Conservation (phyloP, 2,888 invertebrate genomes). For the Penaeus monodon region DNA sequence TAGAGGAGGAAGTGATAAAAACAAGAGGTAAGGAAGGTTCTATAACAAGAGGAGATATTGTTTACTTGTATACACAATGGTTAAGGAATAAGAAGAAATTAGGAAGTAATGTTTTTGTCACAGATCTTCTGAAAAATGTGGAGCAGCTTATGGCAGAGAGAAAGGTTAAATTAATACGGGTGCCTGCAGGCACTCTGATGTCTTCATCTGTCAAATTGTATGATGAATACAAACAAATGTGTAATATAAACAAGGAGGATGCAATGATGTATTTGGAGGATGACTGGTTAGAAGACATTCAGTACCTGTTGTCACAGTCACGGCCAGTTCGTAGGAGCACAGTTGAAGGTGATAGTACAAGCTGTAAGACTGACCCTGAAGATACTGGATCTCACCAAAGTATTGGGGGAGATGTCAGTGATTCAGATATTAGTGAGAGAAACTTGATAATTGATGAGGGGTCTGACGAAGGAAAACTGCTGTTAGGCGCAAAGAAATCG, state of each 20-base stretch:
- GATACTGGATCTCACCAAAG: not conserved
- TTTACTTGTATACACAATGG: conserved; percentile 57
- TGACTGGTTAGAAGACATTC: conserved; percentile 64
- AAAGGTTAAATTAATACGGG: conserved; percentile 44
- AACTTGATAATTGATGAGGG: conserved; percentile 28
- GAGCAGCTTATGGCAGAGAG: conserved; percentile 55
- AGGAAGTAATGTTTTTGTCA: conserved; percentile 62
- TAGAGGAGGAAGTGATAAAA: conserved; percentile 30
- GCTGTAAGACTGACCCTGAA: not conserved
- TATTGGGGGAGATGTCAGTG: not conserved
- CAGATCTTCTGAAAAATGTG: conserved; percentile 59
- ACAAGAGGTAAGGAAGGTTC: conserved; percentile 53
- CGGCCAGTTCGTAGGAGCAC: conserved; percentile 40
- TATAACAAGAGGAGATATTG: conserved; percentile 62
- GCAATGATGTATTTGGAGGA: conserved; percentile 60
- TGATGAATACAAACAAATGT: conserved; percentile 56
- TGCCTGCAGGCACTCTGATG: conserved; percentile 64
- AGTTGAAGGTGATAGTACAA: conserved; percentile 24
- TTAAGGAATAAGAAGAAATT: conserved; percentile 49
- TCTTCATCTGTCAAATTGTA: conserved; percentile 63
- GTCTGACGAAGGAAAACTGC: conserved; percentile 16
- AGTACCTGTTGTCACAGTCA: conserved; percentile 42
- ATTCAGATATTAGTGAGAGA: conserved; percentile 24
- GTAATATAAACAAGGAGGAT: conserved; percentile 45
- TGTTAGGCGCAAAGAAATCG: not conserved